phyloP scores from a whole-genome alignment of 2,888 invertebrate genomes.

The Autographa pulchrina region DNA sequence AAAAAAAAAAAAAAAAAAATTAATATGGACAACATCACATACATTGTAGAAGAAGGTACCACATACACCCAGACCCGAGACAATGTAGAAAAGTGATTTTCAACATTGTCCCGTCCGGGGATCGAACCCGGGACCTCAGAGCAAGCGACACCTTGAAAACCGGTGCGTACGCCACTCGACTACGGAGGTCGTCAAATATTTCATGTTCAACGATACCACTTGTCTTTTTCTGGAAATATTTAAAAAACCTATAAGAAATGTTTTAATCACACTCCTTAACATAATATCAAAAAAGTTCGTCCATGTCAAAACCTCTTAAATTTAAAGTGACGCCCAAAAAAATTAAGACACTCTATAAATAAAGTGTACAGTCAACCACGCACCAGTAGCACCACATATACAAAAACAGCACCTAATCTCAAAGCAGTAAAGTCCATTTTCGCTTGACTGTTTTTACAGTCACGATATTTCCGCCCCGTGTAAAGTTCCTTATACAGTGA shows the following conservation, averaged over 20 bases:
- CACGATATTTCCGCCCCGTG: constrained; percentile 4
- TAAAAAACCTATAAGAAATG: not conserved
- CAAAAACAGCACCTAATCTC: not conserved
- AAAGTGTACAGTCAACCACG: not conserved
- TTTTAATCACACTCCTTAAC: not conserved
- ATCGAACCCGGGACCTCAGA: no score
- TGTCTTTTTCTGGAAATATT: not conserved
- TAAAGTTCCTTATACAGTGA: constrained; percentile 1
- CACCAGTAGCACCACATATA: not conserved
- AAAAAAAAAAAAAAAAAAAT: no score
- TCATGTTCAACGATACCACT: not conserved
- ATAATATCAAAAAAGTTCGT: not conserved
- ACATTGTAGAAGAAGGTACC: no score
- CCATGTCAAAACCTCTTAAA: not conserved
- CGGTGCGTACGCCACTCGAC: no score
- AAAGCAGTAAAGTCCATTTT: not conserved
- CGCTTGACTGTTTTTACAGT: constrained; percentile 6
- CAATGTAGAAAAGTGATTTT: no score
- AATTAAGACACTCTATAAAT: not conserved
- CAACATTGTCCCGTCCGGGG: no score
- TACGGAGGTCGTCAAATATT: no score
- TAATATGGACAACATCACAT: no score
- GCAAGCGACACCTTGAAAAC: no score
- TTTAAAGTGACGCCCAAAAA: not conserved
- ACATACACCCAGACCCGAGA: no score